Evolutionary conservation across 2,888 invertebrate species (phyloP).

Genomic region (Hermaeophaga mercurialis): DNA sequence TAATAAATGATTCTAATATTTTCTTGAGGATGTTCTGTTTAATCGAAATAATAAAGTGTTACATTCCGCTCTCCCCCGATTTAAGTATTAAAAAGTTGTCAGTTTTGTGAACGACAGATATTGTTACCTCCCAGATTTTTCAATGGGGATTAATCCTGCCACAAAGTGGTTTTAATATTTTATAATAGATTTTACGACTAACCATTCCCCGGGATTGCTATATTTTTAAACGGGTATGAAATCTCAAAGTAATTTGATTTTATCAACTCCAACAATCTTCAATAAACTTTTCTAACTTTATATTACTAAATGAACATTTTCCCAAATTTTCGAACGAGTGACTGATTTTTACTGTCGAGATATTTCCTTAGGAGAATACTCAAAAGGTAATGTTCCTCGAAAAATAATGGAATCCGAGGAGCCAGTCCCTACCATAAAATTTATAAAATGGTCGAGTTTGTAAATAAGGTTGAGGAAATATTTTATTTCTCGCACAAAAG

Average conservation of each 20-base stretch:
- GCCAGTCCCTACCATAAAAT: slow-evolving; percentile 24
- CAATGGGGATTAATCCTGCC: background rate
- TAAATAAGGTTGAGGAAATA: slow-evolving; percentile 29
- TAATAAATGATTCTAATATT: background rate
- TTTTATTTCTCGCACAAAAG: slow-evolving; percentile 31
- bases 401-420: slow-evolving; percentile 23
- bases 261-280: slow-evolving; percentile 23
- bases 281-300: slow-evolving; percentile 21
- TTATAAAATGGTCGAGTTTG: slow-evolving; percentile 29
- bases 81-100: slow-evolving; percentile 9
- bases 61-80: background rate
- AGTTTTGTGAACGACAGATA: slow-evolving; percentile 9
- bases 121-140: background rate
- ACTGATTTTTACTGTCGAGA: slow-evolving; percentile 24
- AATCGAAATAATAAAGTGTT: too few species aligned
- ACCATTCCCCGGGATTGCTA: slow-evolving; percentile 10
- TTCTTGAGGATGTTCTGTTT: too few species aligned
- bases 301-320: slow-evolving; percentile 24
- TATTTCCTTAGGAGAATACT: slow-evolving; percentile 24
- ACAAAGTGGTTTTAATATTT: slow-evolving; percentile 21
- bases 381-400: slow-evolving; percentile 27
- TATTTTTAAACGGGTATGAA: slow-evolving; percentile 20
- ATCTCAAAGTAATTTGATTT: slow-evolving; percentile 24
- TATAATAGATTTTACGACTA: slow-evolving; percentile 17
- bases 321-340: slow-evolving; percentile 23